phyloP scores from a whole-genome alignment of 2,888 invertebrate species.

The Rotaria sp. region DNA sequence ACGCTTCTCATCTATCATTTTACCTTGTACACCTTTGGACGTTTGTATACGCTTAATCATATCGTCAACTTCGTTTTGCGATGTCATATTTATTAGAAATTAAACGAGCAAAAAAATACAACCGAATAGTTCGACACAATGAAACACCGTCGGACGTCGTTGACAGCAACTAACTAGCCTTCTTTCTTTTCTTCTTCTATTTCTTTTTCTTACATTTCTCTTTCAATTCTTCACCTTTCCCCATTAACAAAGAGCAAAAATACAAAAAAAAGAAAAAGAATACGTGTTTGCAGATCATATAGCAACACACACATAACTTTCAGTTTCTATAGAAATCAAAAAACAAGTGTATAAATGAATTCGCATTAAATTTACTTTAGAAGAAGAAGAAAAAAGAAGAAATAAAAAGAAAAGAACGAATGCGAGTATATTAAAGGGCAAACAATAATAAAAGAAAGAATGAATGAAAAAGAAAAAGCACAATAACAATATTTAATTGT shows the following conservation, averaged over 20 bases:
- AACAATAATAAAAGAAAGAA: background rate
- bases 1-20: background rate
- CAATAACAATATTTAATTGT: background rate
- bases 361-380: constrained; percentile 19
- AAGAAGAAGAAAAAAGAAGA: background rate
- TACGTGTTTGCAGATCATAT: background rate
- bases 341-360: background rate
- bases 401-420: background rate
- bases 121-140: background rate
- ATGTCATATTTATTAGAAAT: background rate
- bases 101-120: background rate
- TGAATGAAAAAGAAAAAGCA: background rate
- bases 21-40: constrained; percentile 1
- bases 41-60: constrained; percentile 6
- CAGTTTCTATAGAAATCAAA: background rate
- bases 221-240: background rate
- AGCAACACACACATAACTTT: background rate
- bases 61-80: background rate
- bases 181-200: background rate
- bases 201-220: background rate
- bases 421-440: background rate
- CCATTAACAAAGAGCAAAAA: background rate
- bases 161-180: background rate
- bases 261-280: background rate
- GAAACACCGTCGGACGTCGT: background rate